These are phyloP conservation scores for Ditylenchus weischeri DNA, from an alignment of 2,888 invertebrate species.

Conservation along the genomic window DNA sequence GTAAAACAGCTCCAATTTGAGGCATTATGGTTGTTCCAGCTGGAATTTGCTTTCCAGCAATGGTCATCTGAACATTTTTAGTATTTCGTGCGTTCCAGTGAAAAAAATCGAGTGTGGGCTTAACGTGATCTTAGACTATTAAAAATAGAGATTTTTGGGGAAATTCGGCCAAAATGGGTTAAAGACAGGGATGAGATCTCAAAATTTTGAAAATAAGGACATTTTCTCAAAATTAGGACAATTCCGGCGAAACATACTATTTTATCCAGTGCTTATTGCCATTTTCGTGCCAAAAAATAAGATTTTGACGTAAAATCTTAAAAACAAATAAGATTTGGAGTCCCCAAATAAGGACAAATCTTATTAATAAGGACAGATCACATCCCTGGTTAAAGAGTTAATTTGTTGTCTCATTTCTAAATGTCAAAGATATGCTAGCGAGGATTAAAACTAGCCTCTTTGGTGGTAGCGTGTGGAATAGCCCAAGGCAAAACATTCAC, in stretches of 20 bases:
- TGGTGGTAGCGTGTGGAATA: constrained; percentile 45
- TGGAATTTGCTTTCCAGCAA: constrained; percentile 36
- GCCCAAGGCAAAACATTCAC: constrained; percentile 56
- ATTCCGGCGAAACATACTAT: too few relatives aligned
- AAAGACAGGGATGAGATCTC: too few relatives aligned
- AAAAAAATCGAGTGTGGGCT: not conserved
- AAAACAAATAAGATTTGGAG: too few relatives aligned
- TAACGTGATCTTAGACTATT: too few relatives aligned
- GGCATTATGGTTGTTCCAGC: constrained; percentile 44
- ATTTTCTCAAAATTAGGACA: too few relatives aligned
- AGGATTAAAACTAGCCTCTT: constrained; percentile 28
- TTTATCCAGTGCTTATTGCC: too few relatives aligned
- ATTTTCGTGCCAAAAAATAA: too few relatives aligned
- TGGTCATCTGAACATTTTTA: constrained; percentile 22
- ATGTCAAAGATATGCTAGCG: not conserved
- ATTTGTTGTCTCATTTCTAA: constrained; percentile 1
- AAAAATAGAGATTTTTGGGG: not conserved
- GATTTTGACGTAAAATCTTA: too few relatives aligned
- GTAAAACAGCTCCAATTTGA: constrained; percentile 39
- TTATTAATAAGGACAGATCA: too few relatives aligned
- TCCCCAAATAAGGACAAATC: too few relatives aligned
- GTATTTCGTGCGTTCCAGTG: not conserved
- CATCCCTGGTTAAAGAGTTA: too few relatives aligned
- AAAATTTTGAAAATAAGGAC: too few relatives aligned
- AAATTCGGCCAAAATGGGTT: not conserved